Conservation (phyloP, 1,140 invertebrate species). For the Drosophila carrolli region DNA sequence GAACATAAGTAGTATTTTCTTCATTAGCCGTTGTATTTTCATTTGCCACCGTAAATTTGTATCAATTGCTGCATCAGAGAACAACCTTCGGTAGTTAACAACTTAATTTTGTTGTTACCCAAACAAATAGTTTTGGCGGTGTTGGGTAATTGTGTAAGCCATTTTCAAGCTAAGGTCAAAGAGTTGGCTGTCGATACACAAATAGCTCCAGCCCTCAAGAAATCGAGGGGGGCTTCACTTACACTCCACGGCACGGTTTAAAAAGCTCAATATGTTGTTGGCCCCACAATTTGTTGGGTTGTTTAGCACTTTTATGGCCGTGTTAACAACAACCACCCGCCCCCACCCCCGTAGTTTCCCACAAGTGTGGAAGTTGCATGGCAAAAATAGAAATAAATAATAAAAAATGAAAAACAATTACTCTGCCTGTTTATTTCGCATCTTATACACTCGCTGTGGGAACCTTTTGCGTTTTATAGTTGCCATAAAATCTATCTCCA, state of each 20-base stretch:
- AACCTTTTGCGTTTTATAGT: conserved; percentile 71
- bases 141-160: conserved; percentile 50
- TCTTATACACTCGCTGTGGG: conserved; percentile 65
- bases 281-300: conserved; percentile 51
- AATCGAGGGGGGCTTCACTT: conserved; percentile 12
- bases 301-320: conserved; percentile 73
- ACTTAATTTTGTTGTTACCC: conserved; percentile 37
- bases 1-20: background rate
- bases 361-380: conserved; percentile 26
- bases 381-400: conserved; percentile 43
- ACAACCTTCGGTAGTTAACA: conserved; percentile 55
- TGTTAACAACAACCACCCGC: conserved; percentile 52
- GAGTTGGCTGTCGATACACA: conserved; percentile 43
- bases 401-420: conserved; percentile 65
- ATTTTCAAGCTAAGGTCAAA: conserved; percentile 64
- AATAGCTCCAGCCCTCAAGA: conserved; percentile 22
- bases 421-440: conserved; percentile 68
- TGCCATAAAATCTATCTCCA: conserved; percentile 58
- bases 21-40: background rate
- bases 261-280: conserved; percentile 60
- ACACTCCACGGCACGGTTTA: conserved; percentile 31
- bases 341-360: conserved; percentile 4
- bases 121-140: conserved; percentile 45
- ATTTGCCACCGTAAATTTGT: background rate
- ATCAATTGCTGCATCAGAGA: conserved; percentile 9